Conservation (phyloP, 2,113 vertebrate species). For the Geococcyx californianus region DNA sequence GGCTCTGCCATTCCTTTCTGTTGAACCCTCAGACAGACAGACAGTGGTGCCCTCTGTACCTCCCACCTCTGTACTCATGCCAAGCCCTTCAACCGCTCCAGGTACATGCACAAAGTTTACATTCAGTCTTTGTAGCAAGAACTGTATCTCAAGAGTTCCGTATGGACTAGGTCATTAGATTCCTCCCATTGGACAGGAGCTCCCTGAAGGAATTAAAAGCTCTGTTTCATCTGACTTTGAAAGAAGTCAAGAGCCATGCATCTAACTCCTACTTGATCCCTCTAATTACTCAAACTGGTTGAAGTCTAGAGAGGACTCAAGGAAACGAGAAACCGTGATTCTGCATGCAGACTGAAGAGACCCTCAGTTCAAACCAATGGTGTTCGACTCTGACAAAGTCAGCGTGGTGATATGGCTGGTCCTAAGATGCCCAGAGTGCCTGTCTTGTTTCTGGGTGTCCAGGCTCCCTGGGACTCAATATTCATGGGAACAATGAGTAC, state of each 20-base stretch:
- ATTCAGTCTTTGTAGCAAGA: background rate
- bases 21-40: background rate
- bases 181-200: background rate
- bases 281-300: background rate
- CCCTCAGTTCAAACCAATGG: background rate
- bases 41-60: background rate
- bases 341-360: background rate
- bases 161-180: background rate
- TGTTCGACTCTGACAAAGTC: background rate
- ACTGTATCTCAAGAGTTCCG: background rate
- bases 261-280: background rate
- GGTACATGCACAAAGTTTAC: background rate
- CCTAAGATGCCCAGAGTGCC: background rate
- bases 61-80: background rate
- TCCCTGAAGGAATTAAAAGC: background rate
- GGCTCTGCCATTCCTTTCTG: background rate
- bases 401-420: background rate
- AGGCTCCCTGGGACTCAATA: background rate
- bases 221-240: background rate
- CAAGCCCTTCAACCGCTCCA: background rate
- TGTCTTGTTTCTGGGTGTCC: background rate
- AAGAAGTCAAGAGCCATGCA: background rate
- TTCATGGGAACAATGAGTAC: background rate
- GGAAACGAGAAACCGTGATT: background rate
- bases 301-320: background rate